A percentile compares a stretch with the other conserved stretches of the same genome.
These are phyloP conservation scores for Drosophila cracens DNA, from an alignment of 2,888 invertebrate genomes.

Conservation along the genomic window DNA sequence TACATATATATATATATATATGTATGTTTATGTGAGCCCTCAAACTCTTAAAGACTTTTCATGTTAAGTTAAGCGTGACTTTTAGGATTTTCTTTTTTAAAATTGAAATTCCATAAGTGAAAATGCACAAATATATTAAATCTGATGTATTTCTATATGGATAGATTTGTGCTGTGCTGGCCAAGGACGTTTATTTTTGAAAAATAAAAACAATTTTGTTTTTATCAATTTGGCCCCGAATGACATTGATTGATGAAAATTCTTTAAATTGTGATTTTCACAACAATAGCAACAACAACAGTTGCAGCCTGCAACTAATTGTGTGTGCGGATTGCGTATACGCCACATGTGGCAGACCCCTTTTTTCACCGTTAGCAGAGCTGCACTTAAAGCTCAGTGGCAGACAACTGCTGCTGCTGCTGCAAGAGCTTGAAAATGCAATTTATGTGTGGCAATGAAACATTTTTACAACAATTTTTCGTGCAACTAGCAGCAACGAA, in stretches of 20 bases:
- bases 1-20: not conserved
- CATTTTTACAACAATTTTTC: conserved; percentile 58
- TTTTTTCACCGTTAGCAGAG: conserved; percentile 12
- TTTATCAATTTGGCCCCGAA: conserved; percentile 33
- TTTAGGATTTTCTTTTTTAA: conserved; percentile 44
- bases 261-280: conserved; percentile 51
- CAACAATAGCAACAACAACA: conserved; percentile 10
- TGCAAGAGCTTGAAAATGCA: conserved; percentile 45
- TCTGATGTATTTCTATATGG: not conserved
- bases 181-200: conserved; percentile 26
- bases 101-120: conserved; percentile 67
- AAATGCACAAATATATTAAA: conserved; percentile 19
- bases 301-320: conserved; percentile 56
- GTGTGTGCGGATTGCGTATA: conserved; percentile 49
- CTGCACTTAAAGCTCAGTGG: conserved; percentile 59
- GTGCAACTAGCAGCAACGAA: conserved; percentile 62
- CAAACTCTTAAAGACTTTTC: conserved; percentile 17
- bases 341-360: conserved; percentile 35
- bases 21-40: not conserved
- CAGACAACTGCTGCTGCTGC: conserved; percentile 44
- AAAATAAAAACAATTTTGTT: conserved; percentile 19
- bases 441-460: conserved; percentile 72
- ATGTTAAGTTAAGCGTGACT: conserved; percentile 6
- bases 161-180: not conserved
- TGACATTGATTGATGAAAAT: conserved; percentile 80